These are phyloP conservation scores for Rhinophrynus dorsalis DNA, from an alignment of 2,797 vertebrate genomes.

Conservation along the genomic window DNA sequence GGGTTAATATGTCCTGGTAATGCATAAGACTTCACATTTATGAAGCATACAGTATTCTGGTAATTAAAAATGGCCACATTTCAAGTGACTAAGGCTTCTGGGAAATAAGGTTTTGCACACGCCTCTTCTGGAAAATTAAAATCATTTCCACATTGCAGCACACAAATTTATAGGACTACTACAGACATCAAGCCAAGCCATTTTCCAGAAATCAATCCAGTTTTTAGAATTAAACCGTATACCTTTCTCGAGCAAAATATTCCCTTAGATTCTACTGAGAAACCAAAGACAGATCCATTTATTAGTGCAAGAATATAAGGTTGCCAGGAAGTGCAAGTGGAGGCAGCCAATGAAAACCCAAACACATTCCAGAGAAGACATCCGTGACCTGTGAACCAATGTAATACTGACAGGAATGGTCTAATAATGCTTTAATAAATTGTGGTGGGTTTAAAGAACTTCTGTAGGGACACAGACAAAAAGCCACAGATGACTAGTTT, in stretches of 20 bases:
- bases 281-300: background rate
- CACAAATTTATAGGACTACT: constrained; percentile 14
- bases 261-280: background rate
- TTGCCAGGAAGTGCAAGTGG: background rate
- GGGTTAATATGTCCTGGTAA: too few relatives aligned
- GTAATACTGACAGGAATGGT: too few relatives aligned
- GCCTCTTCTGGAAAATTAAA: constrained; percentile 7
- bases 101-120: background rate
- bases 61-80: too few relatives aligned
- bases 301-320: background rate
- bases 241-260: constrained; percentile 11
- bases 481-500: too few relatives aligned
- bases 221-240: constrained; percentile 4
- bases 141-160: constrained; percentile 15
- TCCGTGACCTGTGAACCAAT: too few relatives aligned
- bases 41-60: too few relatives aligned
- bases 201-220: constrained; percentile 28
- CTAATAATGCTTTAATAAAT: too few relatives aligned
- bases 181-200: constrained; percentile 12
- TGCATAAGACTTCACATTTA: too few relatives aligned
- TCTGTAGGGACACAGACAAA: too few relatives aligned
- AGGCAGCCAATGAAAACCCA: background rate
- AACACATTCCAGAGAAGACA: background rate
- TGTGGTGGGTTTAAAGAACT: too few relatives aligned
- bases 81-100: background rate